phyloP scores from a whole-genome alignment of 2,888 invertebrate genomes.

The Polydesmus complanatus region DNA sequence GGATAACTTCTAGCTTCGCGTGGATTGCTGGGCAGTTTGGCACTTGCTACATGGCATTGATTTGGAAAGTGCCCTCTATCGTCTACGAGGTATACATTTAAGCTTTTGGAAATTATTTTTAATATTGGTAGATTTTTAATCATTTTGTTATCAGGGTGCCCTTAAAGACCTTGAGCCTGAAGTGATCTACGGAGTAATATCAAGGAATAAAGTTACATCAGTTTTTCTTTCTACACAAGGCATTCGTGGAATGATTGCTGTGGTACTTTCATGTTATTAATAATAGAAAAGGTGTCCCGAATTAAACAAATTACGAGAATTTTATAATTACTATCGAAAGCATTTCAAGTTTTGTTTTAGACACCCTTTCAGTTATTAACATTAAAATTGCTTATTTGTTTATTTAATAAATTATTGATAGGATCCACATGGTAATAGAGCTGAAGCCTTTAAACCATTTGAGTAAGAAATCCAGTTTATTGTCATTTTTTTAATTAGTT shows the following conservation, averaged over 20 bases:
- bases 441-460: not conserved
- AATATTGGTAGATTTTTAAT: no score
- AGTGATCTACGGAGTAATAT: not conserved
- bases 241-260: not conserved
- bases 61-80: not conserved
- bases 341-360: no score
- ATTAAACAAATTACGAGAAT: not conserved
- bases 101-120: not conserved
- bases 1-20: not conserved
- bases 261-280: not conserved
- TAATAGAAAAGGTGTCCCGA: not conserved
- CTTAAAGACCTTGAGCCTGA: not conserved
- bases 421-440: not conserved
- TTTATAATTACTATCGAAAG: no score
- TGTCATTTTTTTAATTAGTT: not conserved
- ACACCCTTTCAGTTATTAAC: no score
- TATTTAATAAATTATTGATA: no score
- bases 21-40: conserved; percentile 4
- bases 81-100: not conserved
- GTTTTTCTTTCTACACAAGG: not conserved
- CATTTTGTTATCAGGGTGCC: not conserved
- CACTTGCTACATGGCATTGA: not conserved
- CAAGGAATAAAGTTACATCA: not conserved
- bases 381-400: no score
- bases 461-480: not conserved